Base-by-base conservation (phyloP, 2,797 vertebrate species). In the Argya squamiceps region DNA sequence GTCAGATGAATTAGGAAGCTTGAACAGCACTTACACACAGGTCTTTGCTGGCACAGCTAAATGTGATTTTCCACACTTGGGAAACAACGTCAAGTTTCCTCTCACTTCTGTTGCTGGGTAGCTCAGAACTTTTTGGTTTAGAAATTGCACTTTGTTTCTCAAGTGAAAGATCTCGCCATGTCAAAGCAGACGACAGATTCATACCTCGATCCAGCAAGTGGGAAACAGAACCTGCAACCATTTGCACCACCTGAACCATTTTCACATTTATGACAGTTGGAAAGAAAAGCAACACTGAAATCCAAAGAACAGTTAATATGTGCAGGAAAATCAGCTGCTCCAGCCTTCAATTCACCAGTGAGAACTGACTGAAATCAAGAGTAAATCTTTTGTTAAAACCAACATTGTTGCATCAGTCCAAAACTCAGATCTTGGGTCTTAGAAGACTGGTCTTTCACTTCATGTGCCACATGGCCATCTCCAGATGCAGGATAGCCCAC, bases 31-130 rank as follows among this genome's bases (percentile, higher is more conserved):
- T 78, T 84, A 58, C 8, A 77, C 68, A 59, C 15, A 78, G 70
- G 94, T 82, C 89, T 92, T 52, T 73, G 63, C 68, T 93, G 91
- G 92, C 91, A 92, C 67, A 82, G 88, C 43, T 83, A 49, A 83
- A 37, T 0, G 3, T 41, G 82, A 76, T 92, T 76, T 94, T 84
- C 91, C 76, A 56, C 65, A 44, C 62, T 84, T 58, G 16, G 53
- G 69, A 94, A 93, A 76, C 18, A 80, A 82, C 68, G 75, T 68
- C 52, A 80, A 85, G 52, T 79, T 82, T 49, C 56, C 63, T 93
- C 67, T 94, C 77, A 26, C 63, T 92, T 84, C 47, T 59, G 14
- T 43, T 74, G 49, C 80, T 90, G 55, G 23, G 73, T 56, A 79
- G 56, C 56, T 71, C 62, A 46, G 71, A 84, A 79, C 24, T 73